Conservation (phyloP, 2,797 vertebrate genomes). For the Peromyscus melanophrys region DNA sequence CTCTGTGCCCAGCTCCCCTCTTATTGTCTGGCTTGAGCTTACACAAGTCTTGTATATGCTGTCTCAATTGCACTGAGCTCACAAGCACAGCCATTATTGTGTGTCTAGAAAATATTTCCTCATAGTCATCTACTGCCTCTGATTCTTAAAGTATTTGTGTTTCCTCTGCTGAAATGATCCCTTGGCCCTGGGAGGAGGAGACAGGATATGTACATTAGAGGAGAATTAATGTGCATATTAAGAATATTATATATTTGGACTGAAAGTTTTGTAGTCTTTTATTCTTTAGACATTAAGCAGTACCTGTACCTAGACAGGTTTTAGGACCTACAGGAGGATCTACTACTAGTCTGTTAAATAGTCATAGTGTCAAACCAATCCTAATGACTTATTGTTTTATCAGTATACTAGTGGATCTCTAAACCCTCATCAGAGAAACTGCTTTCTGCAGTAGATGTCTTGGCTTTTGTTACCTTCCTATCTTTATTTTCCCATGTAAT, state of each 20-base stretch:
- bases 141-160: neutral
- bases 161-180: neutral
- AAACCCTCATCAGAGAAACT: neutral
- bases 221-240: neutral
- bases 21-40: neutral
- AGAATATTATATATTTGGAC: neutral
- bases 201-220: neutral
- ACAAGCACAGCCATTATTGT: too few relatives aligned
- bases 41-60: neutral
- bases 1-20: neutral
- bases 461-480: neutral
- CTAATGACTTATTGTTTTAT: neutral
- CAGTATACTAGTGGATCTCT: neutral
- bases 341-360: neutral
- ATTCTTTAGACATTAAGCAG: neutral
- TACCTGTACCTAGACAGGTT: neutral
- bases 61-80: neutral
- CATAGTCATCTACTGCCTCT: neutral
- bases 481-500: neutral
- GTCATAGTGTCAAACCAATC: neutral
- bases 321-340: neutral
- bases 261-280: neutral
- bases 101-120: neutral
- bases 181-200: neutral
- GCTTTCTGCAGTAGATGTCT: neutral